Base-by-base conservation (phyloP, 2,113 vertebrate genomes). In the Rhizomys pruinosus region DNA sequence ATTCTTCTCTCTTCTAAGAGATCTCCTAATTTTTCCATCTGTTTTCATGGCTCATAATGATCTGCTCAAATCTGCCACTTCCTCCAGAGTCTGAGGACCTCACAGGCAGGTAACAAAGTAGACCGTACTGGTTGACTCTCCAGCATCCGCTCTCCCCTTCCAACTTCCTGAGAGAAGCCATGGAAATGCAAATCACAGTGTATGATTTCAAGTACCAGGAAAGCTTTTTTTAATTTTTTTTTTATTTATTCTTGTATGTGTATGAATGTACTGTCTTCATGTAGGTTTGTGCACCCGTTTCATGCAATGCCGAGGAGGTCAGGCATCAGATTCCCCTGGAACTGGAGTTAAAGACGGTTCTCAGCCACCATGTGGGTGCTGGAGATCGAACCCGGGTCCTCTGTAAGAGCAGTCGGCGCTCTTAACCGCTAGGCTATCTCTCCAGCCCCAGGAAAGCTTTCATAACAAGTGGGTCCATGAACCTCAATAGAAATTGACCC, bases 111-210 rank as follows among this genome's bases (percentile, higher is more conserved):
- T 76, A 52, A 52, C 25, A 25, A 15, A 69, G n/a, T 39, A 5
- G 72, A 73, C 22, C 29, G 20, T 27, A 29, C 32, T 89, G n/a
- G 69, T n/a, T 63, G 69, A 59, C 57, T 59, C 17, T 59, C n/a
- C 69, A 85, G 29, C 20, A 44, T 34, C 12, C 71, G 12, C 44
- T n/a, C 7, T 64, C n/a, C 42, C 55, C 32, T 74, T 74, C 74
- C 78, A 27, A 4, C 39, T 78, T 94, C 78, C 77, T 81, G 52
- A 77, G 86, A 94, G 73, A 93, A 90, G 23, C 57, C 78, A 52
- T 88, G 25, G 61, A 63, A 93, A 44, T 17, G 16, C 73, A 92
- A 95, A 84, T 59, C 63, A 12, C 19, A 5, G 74, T 72, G 17
- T 73, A 2, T 61, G 57, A 69, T 47, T 64, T 32, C 74, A 59